Evolutionary conservation across 2,888 invertebrate species (phyloP), one percentile per base, ranked within the genome.

Genomic region (Pachliopta kotzebuea): DNA sequence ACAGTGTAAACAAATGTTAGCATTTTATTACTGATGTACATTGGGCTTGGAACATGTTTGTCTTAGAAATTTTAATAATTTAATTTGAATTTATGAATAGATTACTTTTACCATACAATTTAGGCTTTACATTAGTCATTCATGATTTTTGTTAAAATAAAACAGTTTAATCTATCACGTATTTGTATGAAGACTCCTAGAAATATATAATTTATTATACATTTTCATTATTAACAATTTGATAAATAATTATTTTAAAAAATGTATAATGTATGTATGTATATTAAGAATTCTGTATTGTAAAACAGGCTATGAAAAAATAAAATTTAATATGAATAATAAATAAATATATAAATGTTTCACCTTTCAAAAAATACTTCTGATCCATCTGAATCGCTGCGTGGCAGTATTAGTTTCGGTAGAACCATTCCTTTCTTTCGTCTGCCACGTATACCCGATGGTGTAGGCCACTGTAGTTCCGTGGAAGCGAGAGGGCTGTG

Each of bases 361-460:
- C 92, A 93, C 85, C 93, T 93, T 88, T 94, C 94, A 70, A 93
- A 90, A 83, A 94, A 94, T 68, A 94, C 93, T 76, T 94, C 94
- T 70, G 94, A 94, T 77, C 94, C 94, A 72, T 95, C 95, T 69
- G 95, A 95, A 83, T 96, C 95, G 80, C 95, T 95, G 79, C 95
- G 93, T 59, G 95, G 95, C 75, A 96, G 90, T 74, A 96, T 94
- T 75, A 96, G 92, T 88, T 95, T 94, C 60, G 95, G 95, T 76
- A 95, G 88, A 71, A 95, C 94, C 86, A 95, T 94, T 68, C 95
- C 94, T 80, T 95, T 95, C 88, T 95, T 95, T 77, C 95, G 90
- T 66, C 95, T 89, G 37, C 93, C 93, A 72, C 93, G 93, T 71
- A 94, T 89, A 20, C 93, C 93, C 23, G 93, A 85, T 63, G 93